Evolutionary conservation across 2,888 invertebrate species (phyloP).

Genomic region (Podotricha telesiphe): DNA sequence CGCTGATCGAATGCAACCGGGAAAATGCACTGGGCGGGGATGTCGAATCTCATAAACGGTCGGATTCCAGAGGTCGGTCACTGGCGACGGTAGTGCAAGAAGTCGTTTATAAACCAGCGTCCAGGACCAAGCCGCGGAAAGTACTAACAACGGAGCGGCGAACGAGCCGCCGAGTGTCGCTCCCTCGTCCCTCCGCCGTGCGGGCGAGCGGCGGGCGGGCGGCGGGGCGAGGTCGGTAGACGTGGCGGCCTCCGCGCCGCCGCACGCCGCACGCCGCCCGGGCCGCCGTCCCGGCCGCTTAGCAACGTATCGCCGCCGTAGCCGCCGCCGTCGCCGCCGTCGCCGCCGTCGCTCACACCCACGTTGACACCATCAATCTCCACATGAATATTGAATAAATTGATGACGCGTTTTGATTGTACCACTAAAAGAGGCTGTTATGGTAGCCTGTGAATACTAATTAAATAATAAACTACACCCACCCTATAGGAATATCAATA

Average conservation of each 20-base stretch:
- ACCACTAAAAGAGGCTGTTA: not conserved
- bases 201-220: slow-evolving; percentile 58
- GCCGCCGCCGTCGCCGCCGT: slow-evolving; percentile 45
- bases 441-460: not conserved
- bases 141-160: slow-evolving; percentile 59
- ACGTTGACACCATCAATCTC: slow-evolving; percentile 44
- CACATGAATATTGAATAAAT: slow-evolving; percentile 22
- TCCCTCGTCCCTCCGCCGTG: slow-evolving; percentile 49
- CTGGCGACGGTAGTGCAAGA: slow-evolving; percentile 62
- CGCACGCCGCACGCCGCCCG: slow-evolving; percentile 59
- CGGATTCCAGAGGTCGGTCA: slow-evolving; percentile 77
- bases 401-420: slow-evolving; percentile 34
- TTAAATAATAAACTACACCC: not conserved
- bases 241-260: slow-evolving; percentile 52
- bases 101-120: slow-evolving; percentile 60
- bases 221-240: slow-evolving; percentile 61
- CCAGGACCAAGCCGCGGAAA: slow-evolving; percentile 69
- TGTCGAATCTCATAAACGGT: slow-evolving; percentile 80
- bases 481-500: not conserved
- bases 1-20: slow-evolving; percentile 74
- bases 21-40: slow-evolving; percentile 82
- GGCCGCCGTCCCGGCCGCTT: slow-evolving; percentile 45
- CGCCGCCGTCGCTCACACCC: slow-evolving; percentile 50
- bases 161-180: slow-evolving; percentile 42
- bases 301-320: slow-evolving; percentile 48